These are phyloP conservation scores for Chitala chitala DNA, from an alignment of 2,113 vertebrate species.

Conservation along the genomic window DNA sequence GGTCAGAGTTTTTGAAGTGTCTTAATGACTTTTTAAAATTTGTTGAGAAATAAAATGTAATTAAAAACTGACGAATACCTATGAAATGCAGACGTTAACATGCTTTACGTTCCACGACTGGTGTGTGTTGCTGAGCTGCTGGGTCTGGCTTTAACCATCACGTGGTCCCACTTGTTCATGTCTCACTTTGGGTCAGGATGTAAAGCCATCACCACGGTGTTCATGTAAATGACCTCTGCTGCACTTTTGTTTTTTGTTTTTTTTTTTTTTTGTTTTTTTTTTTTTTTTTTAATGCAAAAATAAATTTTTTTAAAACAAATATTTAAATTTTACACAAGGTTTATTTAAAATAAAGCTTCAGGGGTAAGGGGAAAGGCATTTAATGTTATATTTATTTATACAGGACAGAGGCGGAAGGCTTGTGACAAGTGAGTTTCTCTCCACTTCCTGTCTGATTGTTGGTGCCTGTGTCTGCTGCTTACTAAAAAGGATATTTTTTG, in stretches of 20 bases:
- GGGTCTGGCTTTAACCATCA: not conserved
- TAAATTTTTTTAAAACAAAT: slow-evolving; percentile 10
- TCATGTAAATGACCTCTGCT: too few species aligned
- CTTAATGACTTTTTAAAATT: slow-evolving; percentile 19
- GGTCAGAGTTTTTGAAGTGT: not conserved
- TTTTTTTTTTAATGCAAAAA: too few species aligned
- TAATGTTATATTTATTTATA: not conserved
- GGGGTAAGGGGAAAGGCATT: too few species aligned
- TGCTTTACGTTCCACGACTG: not conserved
- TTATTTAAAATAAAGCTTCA: too few species aligned
- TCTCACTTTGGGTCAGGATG: too few species aligned
- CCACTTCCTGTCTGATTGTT: slow-evolving; percentile 44
- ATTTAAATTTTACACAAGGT: too few species aligned
- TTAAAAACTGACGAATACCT: not conserved
- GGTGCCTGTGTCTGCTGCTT: too few species aligned
- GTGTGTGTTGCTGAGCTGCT: too few species aligned
- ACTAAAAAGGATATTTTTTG: too few species aligned
- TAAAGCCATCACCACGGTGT: too few species aligned
- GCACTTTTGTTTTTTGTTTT: too few species aligned
- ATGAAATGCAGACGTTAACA: not conserved
- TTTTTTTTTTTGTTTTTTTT: too few species aligned
- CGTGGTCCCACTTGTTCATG: not conserved
- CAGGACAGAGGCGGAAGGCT: not conserved
- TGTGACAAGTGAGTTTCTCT: slow-evolving; percentile 26
- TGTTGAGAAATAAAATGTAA: slow-evolving; percentile 15